phyloP scores from a whole-genome alignment of 2,888 invertebrate species.

The Drosophila fungiperda region DNA sequence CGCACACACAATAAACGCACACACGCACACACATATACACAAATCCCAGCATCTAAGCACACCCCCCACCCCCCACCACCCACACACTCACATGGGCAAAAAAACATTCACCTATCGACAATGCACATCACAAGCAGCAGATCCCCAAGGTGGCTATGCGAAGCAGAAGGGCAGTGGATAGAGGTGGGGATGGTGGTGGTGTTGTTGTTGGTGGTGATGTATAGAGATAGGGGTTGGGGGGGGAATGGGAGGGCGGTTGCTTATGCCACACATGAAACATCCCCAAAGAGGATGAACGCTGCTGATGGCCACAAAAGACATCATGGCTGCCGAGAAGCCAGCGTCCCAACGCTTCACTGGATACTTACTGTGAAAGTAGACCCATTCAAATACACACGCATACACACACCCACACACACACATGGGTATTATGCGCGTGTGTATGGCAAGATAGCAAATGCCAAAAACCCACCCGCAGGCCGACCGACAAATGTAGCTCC shows the following conservation, averaged over 20 bases:
- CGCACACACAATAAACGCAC: not conserved
- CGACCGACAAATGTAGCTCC: constrained; percentile 42
- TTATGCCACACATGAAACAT: constrained; percentile 53
- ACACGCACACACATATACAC: not conserved
- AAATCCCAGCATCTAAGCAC: constrained; percentile 7
- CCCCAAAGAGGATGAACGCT: constrained; percentile 67
- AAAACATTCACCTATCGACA: constrained; percentile 72
- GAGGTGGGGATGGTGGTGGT: constrained; percentile 1
- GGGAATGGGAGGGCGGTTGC: constrained; percentile 6
- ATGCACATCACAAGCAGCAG: constrained; percentile 66
- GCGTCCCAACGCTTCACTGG: constrained; percentile 77
- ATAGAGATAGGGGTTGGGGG: not conserved
- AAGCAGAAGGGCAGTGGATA: not conserved
- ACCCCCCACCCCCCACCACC: constrained; percentile 12
- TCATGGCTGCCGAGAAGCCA: constrained; percentile 80
- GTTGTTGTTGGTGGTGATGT: constrained; percentile 5
- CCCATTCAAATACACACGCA: constrained; percentile 64
- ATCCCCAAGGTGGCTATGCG: constrained; percentile 35
- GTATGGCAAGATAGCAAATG: constrained; percentile 69
- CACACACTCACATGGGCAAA: constrained; percentile 34
- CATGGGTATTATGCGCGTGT: constrained; percentile 34
- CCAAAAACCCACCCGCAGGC: constrained; percentile 75
- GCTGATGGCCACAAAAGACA: constrained; percentile 82
- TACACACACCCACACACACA: constrained; percentile 22
- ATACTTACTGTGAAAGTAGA: constrained; percentile 64